These are phyloP conservation scores for Trichosurus vulpecula DNA, from an alignment of 2,797 vertebrate genomes.

Conservation along the genomic window DNA sequence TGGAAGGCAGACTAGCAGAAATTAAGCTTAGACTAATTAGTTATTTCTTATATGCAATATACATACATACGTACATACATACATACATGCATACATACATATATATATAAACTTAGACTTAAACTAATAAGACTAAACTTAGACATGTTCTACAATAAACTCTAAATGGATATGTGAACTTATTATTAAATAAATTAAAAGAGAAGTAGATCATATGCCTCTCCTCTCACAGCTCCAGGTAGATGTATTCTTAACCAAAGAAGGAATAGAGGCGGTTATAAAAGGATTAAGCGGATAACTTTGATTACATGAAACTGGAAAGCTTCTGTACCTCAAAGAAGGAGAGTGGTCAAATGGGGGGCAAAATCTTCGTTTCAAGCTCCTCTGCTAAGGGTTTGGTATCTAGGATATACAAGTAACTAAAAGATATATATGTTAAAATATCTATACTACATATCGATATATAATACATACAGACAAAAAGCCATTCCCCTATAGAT, in stretches of 20 bases:
- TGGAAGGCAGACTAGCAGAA: not conserved
- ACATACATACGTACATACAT: too few relatives aligned
- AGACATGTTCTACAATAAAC: not conserved
- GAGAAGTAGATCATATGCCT: not conserved
- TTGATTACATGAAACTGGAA: not conserved
- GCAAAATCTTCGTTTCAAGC: not conserved
- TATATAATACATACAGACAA: too few relatives aligned
- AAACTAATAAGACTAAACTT: not conserved
- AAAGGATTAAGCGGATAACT: not conserved
- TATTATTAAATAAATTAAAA: not conserved
- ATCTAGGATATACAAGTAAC: not conserved
- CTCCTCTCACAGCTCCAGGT: not conserved
- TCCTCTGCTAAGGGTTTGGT: not conserved
- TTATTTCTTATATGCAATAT: too few relatives aligned
- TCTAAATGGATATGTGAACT: not conserved
- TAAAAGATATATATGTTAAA: not conserved
- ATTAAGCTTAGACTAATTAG: not conserved
- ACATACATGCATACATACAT: too few relatives aligned
- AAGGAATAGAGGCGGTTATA: not conserved
- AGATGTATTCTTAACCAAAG: not conserved
- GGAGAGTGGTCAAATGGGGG: not conserved
- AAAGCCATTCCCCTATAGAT: too few relatives aligned
- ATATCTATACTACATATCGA: too few relatives aligned
- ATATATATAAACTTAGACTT: too few relatives aligned
- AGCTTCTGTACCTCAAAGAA: not conserved